phyloP scores from a whole-genome alignment of 1,140 invertebrate species.

The Contarinia nasturtii region DNA sequence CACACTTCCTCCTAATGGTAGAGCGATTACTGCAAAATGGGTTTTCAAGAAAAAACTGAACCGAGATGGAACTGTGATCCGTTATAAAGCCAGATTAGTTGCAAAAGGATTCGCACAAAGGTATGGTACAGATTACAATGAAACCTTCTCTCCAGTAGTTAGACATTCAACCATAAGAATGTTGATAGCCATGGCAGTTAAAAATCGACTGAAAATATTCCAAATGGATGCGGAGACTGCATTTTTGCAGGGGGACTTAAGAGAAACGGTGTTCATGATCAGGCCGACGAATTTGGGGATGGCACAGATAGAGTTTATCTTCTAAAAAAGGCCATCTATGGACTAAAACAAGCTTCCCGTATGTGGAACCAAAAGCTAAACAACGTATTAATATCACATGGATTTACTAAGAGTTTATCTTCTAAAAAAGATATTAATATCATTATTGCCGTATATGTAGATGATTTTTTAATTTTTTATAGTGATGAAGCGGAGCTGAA shows the following conservation, averaged over 20 bases:
- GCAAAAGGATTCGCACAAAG: slow-evolving; percentile 10
- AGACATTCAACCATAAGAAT: slow-evolving; percentile 7
- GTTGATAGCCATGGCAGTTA: slow-evolving; percentile 10
- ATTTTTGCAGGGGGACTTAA: slow-evolving; percentile 8
- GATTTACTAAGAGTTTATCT: slow-evolving; percentile 3
- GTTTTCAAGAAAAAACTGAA: slow-evolving; percentile 5
- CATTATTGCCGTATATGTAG: too few species aligned
- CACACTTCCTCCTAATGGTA: slow-evolving; percentile 7
- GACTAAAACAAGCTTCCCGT: background rate
- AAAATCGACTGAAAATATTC: slow-evolving; percentile 9
- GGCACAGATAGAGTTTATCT: slow-evolving; percentile 3
- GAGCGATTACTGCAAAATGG: slow-evolving; percentile 10
- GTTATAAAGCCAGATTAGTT: slow-evolving; percentile 9
- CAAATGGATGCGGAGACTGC: slow-evolving; percentile 12
- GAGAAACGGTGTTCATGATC: slow-evolving; percentile 21
- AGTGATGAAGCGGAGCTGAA: too few species aligned
- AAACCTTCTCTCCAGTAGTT: slow-evolving; percentile 8
- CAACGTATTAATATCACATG: slow-evolving; percentile 4
- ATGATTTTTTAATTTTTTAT: too few species aligned
- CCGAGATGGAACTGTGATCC: background rate
- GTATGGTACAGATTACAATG: slow-evolving; percentile 9
- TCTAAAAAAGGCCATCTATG: slow-evolving; percentile 1
- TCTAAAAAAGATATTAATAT: too few species aligned
- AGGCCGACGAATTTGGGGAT: slow-evolving; percentile 10
- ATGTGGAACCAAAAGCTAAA: slow-evolving; percentile 14